These are phyloP conservation scores for Brachypalpus laphriformis DNA, from an alignment of 2,888 invertebrate genomes.

Conservation along the genomic window DNA sequence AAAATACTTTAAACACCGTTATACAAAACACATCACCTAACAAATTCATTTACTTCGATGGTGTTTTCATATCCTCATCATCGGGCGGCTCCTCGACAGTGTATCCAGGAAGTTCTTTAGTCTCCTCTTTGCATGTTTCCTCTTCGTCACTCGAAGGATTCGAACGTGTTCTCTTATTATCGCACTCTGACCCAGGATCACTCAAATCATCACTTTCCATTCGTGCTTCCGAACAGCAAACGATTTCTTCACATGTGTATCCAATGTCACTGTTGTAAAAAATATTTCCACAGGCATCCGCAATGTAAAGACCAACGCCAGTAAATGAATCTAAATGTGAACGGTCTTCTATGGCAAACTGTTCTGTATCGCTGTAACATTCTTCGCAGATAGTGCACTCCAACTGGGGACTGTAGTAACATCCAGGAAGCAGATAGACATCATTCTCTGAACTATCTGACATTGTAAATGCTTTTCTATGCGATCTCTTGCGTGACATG, in stretches of 20 bases:
- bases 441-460: background rate
- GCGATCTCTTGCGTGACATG: conserved; percentile 57
- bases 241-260: conserved; percentile 30
- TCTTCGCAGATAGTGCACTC: background rate
- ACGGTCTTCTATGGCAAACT: background rate
- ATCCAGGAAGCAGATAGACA: conserved; percentile 77
- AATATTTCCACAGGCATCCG: conserved; percentile 72
- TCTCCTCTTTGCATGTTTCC: background rate
- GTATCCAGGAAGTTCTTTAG: conserved; percentile 75
- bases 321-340: background rate
- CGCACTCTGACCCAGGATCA: conserved; percentile 11
- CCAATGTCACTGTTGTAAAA: conserved; percentile 73
- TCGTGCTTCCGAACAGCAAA: background rate
- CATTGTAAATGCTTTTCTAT: conserved; percentile 15
- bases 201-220: conserved; percentile 35
- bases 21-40: background rate
- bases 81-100: conserved; percentile 79
- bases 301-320: conserved; percentile 59
- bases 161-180: conserved; percentile 16
- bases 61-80: conserved; percentile 48
- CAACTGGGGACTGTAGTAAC: conserved; percentile 75
- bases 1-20: background rate
- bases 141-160: conserved; percentile 74
- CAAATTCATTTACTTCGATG: background rate
- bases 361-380: background rate